Percentiles rank a stretch among this genome's conserved stretches.
Evolutionary conservation across 2,797 vertebrate genomes (phyloP).

Genomic region (Hyperoplus lanceolatus): DNA sequence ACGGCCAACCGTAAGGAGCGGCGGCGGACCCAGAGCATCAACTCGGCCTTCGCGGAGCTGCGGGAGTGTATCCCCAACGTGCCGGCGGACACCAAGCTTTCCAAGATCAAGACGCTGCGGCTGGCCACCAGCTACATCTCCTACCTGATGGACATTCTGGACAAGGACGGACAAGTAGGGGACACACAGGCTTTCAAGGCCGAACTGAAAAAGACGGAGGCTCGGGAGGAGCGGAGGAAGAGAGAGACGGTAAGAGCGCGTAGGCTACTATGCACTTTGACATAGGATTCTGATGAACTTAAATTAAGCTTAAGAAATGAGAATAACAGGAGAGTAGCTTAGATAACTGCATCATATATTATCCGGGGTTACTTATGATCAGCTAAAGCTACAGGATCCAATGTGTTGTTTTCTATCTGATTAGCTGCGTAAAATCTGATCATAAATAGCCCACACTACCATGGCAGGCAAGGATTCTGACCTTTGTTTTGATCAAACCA

Average conservation of each 20-base stretch:
- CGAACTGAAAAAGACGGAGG: slow-evolving; percentile 97
- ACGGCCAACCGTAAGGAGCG: slow-evolving; percentile 98
- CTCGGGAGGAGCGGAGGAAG: slow-evolving; percentile 95
- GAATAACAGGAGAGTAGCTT: background rate
- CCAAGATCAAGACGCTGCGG: slow-evolving; percentile 97
- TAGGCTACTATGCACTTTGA: background rate
- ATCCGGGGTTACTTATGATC: too few relatives aligned
- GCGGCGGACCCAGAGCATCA: slow-evolving; percentile 98
- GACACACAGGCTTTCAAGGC: slow-evolving; percentile 98
- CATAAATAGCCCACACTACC: too few relatives aligned
- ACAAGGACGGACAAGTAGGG: slow-evolving; percentile 95
- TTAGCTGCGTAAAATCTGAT: too few relatives aligned
- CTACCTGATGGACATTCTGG: slow-evolving; percentile 99
- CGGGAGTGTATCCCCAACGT: slow-evolving; percentile 98
- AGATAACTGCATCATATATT: too few relatives aligned
- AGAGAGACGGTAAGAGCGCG: slow-evolving; percentile 91
- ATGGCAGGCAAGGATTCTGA: too few relatives aligned
- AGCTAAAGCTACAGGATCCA: too few relatives aligned
- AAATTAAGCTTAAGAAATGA: too few relatives aligned
- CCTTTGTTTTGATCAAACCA: too few relatives aligned
- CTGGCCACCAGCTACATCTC: slow-evolving; percentile 99
- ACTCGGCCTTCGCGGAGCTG: slow-evolving; percentile 97
- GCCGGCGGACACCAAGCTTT: slow-evolving; percentile 97
- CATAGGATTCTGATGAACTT: background rate
- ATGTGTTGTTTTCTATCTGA: too few relatives aligned